phyloP scores from a whole-genome alignment of 2,113 vertebrate genomes.

The Mirza zaza region DNA sequence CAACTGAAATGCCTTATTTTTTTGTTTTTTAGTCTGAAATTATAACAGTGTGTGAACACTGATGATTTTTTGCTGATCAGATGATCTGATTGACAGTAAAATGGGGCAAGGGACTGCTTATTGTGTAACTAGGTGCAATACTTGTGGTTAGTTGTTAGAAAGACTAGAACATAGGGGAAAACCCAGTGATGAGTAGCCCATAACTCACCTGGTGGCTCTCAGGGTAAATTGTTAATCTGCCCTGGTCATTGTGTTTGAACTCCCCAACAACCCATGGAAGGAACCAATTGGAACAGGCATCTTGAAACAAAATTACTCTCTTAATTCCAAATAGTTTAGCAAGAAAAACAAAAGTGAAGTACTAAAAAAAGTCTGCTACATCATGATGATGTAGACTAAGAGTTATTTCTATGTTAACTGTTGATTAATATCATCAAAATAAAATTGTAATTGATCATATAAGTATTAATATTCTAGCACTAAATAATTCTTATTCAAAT shows the following conservation, averaged over 20 bases:
- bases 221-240: not conserved
- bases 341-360: not conserved
- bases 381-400: constrained; percentile 44
- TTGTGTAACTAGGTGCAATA: fast-evolving
- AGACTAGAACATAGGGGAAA: not conserved
- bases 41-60: not conserved
- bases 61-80: not conserved
- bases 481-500: constrained; percentile 78
- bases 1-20: not conserved
- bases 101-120: not conserved
- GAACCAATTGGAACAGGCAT: not conserved
- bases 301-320: not conserved
- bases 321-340: not conserved
- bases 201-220: not conserved
- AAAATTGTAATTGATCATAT: constrained; percentile 80
- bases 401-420: constrained; percentile 70
- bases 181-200: fast-evolving
- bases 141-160: not conserved
- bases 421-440: constrained; percentile 67
- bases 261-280: fast-evolving
- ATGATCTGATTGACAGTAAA: not conserved
- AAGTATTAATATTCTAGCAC: constrained; percentile 71
- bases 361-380: not conserved
- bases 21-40: not conserved
- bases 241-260: not conserved